phyloP scores from a whole-genome alignment of 2,888 invertebrate species.

The Hyppa rectilinea region DNA sequence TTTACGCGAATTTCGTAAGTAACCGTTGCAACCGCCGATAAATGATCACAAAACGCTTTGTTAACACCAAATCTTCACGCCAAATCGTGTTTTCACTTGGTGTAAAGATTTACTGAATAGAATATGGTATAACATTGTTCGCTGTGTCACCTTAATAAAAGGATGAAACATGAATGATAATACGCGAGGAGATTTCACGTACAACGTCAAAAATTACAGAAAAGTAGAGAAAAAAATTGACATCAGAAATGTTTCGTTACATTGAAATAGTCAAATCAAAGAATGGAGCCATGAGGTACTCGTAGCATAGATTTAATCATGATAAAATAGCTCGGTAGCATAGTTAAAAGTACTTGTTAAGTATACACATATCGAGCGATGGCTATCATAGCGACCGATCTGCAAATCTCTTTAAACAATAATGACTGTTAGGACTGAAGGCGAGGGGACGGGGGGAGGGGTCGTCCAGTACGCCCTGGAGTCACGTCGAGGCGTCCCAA shows the following conservation, averaged over 20 bases:
- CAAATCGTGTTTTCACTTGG: constrained; percentile 67
- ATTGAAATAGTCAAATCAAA: constrained; percentile 38
- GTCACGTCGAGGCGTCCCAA: constrained; percentile 88
- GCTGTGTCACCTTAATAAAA: constrained; percentile 52
- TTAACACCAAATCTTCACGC: constrained; percentile 68
- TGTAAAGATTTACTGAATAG: constrained; percentile 65
- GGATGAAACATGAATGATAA: constrained; percentile 61
- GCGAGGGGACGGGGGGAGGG: constrained; percentile 56
- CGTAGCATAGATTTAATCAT: constrained; percentile 55
- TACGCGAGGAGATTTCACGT: constrained; percentile 44
- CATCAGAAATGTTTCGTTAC: constrained; percentile 19
- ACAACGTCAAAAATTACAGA: constrained; percentile 44
- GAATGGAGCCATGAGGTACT: constrained; percentile 32
- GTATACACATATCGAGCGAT: constrained; percentile 48
- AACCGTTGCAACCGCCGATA: constrained; percentile 71
- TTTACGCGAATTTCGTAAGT: constrained; percentile 74
- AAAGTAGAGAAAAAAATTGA: constrained; percentile 37
- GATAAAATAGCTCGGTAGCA: constrained; percentile 53
- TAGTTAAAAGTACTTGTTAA: constrained; percentile 44
- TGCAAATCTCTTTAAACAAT: constrained; percentile 83
- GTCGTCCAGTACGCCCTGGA: constrained; percentile 70
- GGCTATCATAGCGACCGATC: constrained; percentile 68
- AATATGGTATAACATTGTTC: constrained; percentile 64
- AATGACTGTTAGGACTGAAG: constrained; percentile 67
- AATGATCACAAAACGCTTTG: constrained; percentile 70